These are phyloP conservation scores for Marronus borbonicus DNA, from an alignment of 2,888 invertebrate genomes.

Conservation along the genomic window DNA sequence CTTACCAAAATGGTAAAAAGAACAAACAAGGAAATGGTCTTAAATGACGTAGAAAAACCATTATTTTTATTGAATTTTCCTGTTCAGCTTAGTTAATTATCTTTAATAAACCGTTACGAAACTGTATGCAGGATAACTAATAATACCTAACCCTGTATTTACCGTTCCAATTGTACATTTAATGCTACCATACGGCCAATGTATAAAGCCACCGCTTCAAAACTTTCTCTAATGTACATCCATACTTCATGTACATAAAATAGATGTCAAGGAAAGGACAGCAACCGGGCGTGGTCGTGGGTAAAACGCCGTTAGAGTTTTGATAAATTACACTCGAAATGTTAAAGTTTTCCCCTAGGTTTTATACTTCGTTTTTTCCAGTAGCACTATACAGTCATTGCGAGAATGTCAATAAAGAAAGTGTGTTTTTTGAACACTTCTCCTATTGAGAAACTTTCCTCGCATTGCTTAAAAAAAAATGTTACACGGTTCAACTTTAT, in stretches of 20 bases:
- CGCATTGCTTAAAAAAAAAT: not conserved
- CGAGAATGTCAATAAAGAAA: conserved; percentile 3
- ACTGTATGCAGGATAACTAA: too few species aligned
- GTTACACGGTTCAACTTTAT: not conserved
- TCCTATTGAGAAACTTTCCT: not conserved
- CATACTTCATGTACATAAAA: conserved; percentile 33
- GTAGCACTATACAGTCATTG: not conserved
- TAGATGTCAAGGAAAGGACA: conserved; percentile 39
- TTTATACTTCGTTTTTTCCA: conserved; percentile 14
- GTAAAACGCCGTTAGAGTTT: conserved; percentile 29
- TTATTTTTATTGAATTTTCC: too few species aligned
- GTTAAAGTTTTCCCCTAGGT: conserved; percentile 30
- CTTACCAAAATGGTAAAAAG: too few species aligned
- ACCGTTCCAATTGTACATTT: conserved; percentile 6
- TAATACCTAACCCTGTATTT: not conserved
- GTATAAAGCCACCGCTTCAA: conserved; percentile 24
- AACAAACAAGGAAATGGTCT: too few species aligned
- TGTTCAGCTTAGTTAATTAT: too few species aligned
- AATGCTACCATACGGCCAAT: not conserved
- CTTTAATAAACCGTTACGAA: too few species aligned
- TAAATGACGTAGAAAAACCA: too few species aligned
- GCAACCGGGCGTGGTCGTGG: conserved; percentile 26
- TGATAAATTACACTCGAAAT: conserved; percentile 36
- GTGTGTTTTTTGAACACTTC: conserved; percentile 1
- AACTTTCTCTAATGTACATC: conserved; percentile 33